Conservation (phyloP, 2,113 vertebrate species). For the Dryoscopus gambensis region DNA sequence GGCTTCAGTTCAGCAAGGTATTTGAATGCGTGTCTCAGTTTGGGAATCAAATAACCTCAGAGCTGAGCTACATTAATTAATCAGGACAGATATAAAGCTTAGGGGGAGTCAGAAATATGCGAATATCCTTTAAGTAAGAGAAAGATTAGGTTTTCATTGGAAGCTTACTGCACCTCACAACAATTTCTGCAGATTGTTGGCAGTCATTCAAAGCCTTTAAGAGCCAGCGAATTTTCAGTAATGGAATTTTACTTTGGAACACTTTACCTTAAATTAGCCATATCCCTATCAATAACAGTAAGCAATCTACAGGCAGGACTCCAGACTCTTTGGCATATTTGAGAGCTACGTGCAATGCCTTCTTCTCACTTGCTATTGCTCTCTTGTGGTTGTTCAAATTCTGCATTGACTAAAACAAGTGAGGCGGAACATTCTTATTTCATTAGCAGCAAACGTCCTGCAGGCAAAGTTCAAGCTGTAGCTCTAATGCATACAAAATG, state of each 20-base stretch:
- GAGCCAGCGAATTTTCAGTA: background rate
- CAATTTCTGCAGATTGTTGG: constrained; percentile 20
- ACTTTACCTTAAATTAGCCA: constrained; percentile 22
- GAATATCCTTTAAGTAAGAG: background rate
- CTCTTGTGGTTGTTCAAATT: background rate
- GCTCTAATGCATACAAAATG: background rate
- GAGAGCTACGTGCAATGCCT: background rate
- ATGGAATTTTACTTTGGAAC: constrained; percentile 39
- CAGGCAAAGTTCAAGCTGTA: background rate
- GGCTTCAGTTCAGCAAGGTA: background rate
- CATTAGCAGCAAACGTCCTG: background rate
- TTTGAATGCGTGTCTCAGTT: background rate
- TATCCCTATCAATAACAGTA: constrained; percentile 35
- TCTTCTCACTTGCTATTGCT: background rate
- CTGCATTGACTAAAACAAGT: background rate
- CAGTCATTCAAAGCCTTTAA: background rate
- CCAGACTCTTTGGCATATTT: background rate
- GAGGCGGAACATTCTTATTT: background rate
- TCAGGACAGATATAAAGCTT: background rate
- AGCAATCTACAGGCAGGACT: background rate
- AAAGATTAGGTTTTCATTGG: constrained; percentile 30
- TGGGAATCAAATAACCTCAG: background rate
- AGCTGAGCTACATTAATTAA: background rate
- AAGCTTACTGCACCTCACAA: background rate
- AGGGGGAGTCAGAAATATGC: background rate